Percentiles rank a stretch among this genome's conserved stretches.
phyloP scores from a whole-genome alignment of 2,113 vertebrate genomes.

The Zosterops lateralis region DNA sequence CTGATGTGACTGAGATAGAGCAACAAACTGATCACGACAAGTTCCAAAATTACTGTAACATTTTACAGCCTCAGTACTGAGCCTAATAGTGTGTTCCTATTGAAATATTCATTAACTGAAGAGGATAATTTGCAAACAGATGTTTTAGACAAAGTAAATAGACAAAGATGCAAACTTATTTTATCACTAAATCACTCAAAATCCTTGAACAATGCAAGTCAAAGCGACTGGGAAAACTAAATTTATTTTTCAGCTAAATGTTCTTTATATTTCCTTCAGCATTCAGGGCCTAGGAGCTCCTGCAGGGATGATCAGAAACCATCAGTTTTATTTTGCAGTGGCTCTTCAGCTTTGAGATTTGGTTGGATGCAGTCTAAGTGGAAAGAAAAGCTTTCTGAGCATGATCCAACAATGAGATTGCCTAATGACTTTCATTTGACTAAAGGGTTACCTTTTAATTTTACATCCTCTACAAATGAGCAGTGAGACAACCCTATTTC shows the following conservation, averaged over 20 bases:
- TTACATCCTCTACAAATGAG: background rate
- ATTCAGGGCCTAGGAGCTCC: background rate
- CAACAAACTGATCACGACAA: background rate
- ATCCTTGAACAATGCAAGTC: background rate
- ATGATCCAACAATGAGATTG: background rate
- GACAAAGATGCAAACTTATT: background rate
- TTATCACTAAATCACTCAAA: background rate
- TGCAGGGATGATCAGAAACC: background rate
- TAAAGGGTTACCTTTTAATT: background rate
- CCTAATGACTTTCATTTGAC: background rate
- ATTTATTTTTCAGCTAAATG: background rate
- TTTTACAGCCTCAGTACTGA: background rate
- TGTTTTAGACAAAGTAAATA: background rate
- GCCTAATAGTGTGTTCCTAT: background rate
- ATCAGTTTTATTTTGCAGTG: background rate
- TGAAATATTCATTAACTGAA: background rate
- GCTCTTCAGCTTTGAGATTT: background rate
- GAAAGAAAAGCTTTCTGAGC: background rate
- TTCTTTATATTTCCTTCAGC: background rate
- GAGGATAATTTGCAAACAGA: background rate
- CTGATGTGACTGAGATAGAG: background rate
- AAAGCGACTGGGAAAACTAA: background rate
- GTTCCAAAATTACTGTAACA: background rate
- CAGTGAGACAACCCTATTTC: background rate
- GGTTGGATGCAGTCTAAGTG: background rate